Evolutionary conservation across 2,888 invertebrate species (phyloP).

Genomic region (Coecobrya sp.): DNA sequence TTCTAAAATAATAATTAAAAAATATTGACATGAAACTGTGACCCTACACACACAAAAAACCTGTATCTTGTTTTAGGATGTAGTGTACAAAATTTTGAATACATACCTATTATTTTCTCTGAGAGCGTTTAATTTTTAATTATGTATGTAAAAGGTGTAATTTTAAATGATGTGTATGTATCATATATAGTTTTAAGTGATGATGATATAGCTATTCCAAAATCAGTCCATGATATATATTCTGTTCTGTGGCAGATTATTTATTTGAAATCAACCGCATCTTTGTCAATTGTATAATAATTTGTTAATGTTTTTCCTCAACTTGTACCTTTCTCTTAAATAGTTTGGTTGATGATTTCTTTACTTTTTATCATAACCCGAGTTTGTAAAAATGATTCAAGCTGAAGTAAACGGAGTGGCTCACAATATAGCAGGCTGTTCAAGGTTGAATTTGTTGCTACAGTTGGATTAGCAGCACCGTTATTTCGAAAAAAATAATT

Average conservation of each 20-base stretch:
- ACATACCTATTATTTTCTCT: conserved; percentile 37
- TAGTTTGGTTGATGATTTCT: conserved; percentile 15
- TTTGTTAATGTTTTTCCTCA: conserved; percentile 22
- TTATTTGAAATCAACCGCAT: neutral
- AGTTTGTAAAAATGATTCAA: neutral
- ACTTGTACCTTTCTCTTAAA: conserved; percentile 71
- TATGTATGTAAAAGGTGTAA: neutral
- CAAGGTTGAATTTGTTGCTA: conserved; percentile 1
- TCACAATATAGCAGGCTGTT: conserved; percentile 40
- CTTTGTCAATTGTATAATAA: neutral
- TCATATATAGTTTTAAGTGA: neutral
- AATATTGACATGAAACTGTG: conserved; percentile 36
- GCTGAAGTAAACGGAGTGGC: conserved; percentile 30
- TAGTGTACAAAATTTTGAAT: conserved; percentile 48
- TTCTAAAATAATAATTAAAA: neutral
- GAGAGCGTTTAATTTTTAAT: too few species aligned
- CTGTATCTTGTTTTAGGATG: conserved; percentile 33
- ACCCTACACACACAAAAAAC: conserved; percentile 22
- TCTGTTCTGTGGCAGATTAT: neutral
- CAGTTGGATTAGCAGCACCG: neutral
- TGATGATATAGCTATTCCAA: conserved; percentile 30
- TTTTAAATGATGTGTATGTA: neutral
- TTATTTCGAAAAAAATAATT: neutral
- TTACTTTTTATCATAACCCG: neutral
- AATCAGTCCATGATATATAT: conserved; percentile 28